These are phyloP conservation scores for Drosophila virilis DNA, from an alignment of 1,140 invertebrate species.

Conservation along the genomic window DNA sequence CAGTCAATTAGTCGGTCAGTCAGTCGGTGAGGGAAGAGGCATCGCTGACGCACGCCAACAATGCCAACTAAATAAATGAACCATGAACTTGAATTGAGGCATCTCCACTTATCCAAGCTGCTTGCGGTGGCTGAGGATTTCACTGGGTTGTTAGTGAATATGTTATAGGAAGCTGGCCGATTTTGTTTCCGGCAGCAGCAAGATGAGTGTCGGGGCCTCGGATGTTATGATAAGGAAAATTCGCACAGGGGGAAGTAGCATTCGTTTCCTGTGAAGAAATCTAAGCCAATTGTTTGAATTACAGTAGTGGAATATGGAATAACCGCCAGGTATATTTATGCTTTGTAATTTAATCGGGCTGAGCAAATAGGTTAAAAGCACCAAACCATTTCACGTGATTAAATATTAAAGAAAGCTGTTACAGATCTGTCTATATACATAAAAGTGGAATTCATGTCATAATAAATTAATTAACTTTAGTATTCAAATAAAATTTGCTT, in stretches of 20 bases:
- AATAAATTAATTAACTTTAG: too few relatives aligned
- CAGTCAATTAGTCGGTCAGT: conserved; percentile 4
- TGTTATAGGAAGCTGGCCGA: conserved; percentile 2
- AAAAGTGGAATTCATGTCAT: too few relatives aligned
- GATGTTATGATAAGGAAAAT: neutral
- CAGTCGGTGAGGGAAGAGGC: conserved; percentile 1
- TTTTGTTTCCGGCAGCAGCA: conserved; percentile 11
- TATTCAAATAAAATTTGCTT: too few relatives aligned
- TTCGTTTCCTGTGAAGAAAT: neutral
- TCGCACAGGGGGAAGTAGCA: conserved; percentile 9
- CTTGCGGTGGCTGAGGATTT: conserved; percentile 1
- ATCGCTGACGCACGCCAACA: conserved; percentile 25
- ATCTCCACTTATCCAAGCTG: conserved; percentile 3
- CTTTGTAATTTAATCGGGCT: too few relatives aligned
- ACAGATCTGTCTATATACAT: too few relatives aligned
- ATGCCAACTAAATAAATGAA: conserved; percentile 59
- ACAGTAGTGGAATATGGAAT: neutral
- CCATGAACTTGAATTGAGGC: conserved; percentile 77
- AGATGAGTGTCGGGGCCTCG: neutral
- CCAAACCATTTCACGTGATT: too few relatives aligned
- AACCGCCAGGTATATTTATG: neutral
- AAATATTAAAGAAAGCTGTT: too few relatives aligned
- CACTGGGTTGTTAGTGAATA: neutral
- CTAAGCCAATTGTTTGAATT: neutral
- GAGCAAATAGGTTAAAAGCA: too few relatives aligned